These are phyloP conservation scores for Trichomalopsis sarcophagae DNA, from an alignment of 1,140 invertebrate genomes.

Conservation along the genomic window DNA sequence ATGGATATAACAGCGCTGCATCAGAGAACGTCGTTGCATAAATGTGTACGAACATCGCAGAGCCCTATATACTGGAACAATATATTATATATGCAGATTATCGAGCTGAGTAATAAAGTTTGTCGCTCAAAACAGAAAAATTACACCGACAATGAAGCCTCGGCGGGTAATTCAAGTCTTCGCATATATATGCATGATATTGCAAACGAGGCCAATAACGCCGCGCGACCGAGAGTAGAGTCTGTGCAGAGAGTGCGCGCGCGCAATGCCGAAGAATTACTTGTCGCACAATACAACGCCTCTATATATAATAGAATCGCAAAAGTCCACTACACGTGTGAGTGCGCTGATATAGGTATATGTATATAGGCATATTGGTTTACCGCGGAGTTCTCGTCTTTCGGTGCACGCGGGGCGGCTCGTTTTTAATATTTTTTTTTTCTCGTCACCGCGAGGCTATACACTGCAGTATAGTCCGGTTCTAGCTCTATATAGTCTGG, in stretches of 20 bases:
- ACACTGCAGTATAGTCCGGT: not conserved
- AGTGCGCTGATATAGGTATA: no score
- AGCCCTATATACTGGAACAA: no score
- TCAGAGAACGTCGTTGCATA: no score
- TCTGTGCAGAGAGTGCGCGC: not conserved
- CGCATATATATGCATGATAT: not conserved
- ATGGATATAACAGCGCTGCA: no score
- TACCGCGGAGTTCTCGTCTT: no score
- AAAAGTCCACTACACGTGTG: no score
- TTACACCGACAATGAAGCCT: no score
- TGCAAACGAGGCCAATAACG: conserved; percentile 17
- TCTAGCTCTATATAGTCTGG: not conserved
- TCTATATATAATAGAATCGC: no score
- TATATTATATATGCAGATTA: not conserved
- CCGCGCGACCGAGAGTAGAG: not conserved
- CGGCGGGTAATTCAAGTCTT: not conserved
- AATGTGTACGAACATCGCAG: no score
- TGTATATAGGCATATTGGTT: no score
- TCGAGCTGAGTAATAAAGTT: not conserved
- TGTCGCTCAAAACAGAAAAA: not conserved
- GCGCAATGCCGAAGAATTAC: not conserved
- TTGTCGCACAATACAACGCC: no score
- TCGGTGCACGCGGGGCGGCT: not conserved
- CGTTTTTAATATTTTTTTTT: not conserved
- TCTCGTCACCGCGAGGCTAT: not conserved